A percentile compares a stretch with the other conserved stretches of the same genome.
phyloP scores from a whole-genome alignment of 2,797 vertebrate species.

The Chrysocyon brachyurus region DNA sequence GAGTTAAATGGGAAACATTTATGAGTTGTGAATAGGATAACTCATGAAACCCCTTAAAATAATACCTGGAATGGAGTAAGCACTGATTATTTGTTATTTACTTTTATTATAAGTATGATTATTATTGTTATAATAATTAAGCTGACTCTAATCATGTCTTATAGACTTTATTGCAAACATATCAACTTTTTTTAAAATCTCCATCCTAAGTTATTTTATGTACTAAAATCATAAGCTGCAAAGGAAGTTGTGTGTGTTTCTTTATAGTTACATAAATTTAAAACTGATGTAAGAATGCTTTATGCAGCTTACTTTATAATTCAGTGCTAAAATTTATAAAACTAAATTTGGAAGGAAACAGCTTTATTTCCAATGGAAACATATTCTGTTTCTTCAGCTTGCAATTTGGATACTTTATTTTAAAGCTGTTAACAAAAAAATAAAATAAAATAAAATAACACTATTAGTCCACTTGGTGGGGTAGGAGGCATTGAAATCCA shows the following conservation, averaged over 20 bases:
- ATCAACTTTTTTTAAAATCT: not conserved
- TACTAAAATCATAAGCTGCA: not conserved
- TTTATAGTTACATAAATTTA: slow-evolving; percentile 69
- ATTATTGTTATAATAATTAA: not conserved
- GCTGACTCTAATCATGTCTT: not conserved
- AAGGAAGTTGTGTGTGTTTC: not conserved
- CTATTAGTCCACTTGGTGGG: slow-evolving; percentile 96
- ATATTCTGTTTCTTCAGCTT: slow-evolving; percentile 71
- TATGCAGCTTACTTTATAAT: slow-evolving; percentile 66
- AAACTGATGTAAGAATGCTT: slow-evolving; percentile 67
- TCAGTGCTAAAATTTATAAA: slow-evolving; percentile 76
- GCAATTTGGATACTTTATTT: slow-evolving; percentile 3
- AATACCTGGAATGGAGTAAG: not conserved
- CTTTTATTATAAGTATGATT: not conserved
- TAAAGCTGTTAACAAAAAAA: slow-evolving; percentile 73
- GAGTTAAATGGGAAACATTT: not conserved
- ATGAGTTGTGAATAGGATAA: not conserved
- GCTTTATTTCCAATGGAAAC: slow-evolving; percentile 84
- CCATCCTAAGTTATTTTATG: not conserved
- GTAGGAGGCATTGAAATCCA: slow-evolving; percentile 92
- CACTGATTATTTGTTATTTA: not conserved
- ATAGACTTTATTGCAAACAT: not conserved
- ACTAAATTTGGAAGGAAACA: slow-evolving; percentile 84
- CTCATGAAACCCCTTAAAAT: not conserved
- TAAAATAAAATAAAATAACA: slow-evolving; percentile 88